Evolutionary conservation across 2,797 vertebrate genomes (phyloP).

Genomic region (Hephaestus fuliginosus): DNA sequence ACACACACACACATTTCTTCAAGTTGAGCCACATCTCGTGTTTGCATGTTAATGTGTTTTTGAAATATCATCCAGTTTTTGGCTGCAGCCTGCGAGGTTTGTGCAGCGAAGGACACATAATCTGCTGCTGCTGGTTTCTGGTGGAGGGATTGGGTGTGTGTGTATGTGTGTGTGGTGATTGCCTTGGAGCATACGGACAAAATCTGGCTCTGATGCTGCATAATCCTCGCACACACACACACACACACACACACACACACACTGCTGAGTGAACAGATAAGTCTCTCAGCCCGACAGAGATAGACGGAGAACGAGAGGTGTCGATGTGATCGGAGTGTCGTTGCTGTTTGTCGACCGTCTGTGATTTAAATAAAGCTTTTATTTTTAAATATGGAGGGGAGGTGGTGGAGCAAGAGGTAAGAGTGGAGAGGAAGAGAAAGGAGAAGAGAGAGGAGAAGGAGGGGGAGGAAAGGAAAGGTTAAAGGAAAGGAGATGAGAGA

Average conservation of each 20-base stretch:
- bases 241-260: conserved; percentile 17
- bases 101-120: conserved; percentile 63
- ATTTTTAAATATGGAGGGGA: background rate
- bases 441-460: background rate
- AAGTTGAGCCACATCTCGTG: conserved; percentile 19
- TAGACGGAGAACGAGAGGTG: conserved; percentile 32
- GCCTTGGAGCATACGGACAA: conserved; percentile 72
- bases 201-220: conserved; percentile 74
- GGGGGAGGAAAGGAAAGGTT: background rate
- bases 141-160: background rate
- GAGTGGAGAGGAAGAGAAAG: background rate
- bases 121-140: conserved; percentile 58
- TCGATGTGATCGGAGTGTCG: conserved; percentile 37
- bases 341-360: conserved; percentile 13
- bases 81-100: conserved; percentile 45
- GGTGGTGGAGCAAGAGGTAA: background rate
- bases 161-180: conserved; percentile 1
- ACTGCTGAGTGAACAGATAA: conserved; percentile 24
- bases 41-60: conserved; percentile 29
- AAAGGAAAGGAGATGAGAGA: background rate
- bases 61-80: conserved; percentile 53
- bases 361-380: conserved; percentile 32
- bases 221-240: conserved; percentile 61
- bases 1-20: background rate
- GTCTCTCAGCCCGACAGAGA: conserved; percentile 32